Base-by-base conservation (phyloP, 1,140 invertebrate species). In the Saxidomus purpurata region DNA sequence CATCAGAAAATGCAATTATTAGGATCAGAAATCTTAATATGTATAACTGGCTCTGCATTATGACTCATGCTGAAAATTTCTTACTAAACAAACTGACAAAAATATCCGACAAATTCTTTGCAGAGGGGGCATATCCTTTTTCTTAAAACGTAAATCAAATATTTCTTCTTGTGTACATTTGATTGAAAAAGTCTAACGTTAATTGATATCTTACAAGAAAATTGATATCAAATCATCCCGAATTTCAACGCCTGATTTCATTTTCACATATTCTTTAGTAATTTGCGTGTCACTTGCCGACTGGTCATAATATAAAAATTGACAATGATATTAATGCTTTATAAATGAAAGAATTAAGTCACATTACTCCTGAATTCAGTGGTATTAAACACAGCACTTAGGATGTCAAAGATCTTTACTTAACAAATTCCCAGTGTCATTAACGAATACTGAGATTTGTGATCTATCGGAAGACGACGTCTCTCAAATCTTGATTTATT, bases 181-280 rank as follows among this genome's bases (percentile, higher is more conserved):
- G 67, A 71, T 71, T 71, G 34, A 80, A 61, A 76, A 52, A 74
- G 47, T 4, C 34, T 49, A 74, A 74, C 47, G 49, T 79, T 88
- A 88, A 88, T 88, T 88, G 86, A 88, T 88, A 88, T 88, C 77
- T 67, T 31, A 87, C 77, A 88, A 81, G 86, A 69, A 81, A 88
- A 71, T 81, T 88, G 86, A 88, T 88, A 59, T 52, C 59, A 67
- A 79, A 79, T 88, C 86, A 25, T 71, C 59, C 43, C 34, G 25
- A 17, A 25, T 34, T 80, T 74, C 43, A 43, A 49, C 86, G 86
- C 38, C 59, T 80, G 49, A 88, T 80, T 88, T 81, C 47, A 77
- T 88, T 67, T 80, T 79, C 63, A 87, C 63, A 80, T 81, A 80
- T 80, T 88, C 55, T 55, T 71, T 25, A 43, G 59, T 79, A 77